A percentile compares a stretch with the other conserved stretches of the same genome.
phyloP scores from a whole-genome alignment of 2,797 vertebrate species.

The Phaenicophaeus curvirostris region DNA sequence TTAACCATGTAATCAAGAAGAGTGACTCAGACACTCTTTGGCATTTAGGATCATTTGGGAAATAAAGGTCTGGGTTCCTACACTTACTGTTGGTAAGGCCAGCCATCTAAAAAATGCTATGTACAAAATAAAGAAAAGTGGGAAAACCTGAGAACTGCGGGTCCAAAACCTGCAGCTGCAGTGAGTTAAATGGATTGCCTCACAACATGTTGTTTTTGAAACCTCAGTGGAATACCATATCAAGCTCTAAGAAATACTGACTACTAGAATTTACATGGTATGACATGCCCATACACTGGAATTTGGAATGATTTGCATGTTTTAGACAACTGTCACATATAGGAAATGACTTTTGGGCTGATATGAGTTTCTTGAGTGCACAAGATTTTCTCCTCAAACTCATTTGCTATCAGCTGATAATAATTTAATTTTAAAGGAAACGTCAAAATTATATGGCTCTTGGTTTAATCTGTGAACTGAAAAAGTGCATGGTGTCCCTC shows the following conservation, averaged over 20 bases:
- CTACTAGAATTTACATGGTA: background rate
- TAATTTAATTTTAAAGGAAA: background rate
- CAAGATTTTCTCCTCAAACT: background rate
- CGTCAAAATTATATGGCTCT: background rate
- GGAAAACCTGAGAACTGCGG: background rate
- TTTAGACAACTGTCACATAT: background rate
- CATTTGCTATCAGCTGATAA: background rate
- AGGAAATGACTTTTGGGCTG: background rate
- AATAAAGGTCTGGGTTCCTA: background rate
- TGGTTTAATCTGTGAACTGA: background rate
- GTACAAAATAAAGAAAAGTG: background rate
- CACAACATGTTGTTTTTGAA: background rate
- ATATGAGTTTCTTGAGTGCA: background rate
- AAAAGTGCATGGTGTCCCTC: background rate
- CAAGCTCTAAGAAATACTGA: background rate
- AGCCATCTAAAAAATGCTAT: background rate
- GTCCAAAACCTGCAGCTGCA: background rate
- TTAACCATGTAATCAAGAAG: background rate
- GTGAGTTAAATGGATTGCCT: background rate
- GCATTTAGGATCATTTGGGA: background rate
- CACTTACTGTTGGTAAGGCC: background rate
- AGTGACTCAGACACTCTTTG: background rate
- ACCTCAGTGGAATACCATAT: background rate
- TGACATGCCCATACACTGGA: background rate
- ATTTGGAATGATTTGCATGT: background rate